Evolutionary conservation across 2,888 invertebrate species (phyloP), one percentile per base, ranked within the genome.

Genomic region (Bembecia ichneumoniformis): DNA sequence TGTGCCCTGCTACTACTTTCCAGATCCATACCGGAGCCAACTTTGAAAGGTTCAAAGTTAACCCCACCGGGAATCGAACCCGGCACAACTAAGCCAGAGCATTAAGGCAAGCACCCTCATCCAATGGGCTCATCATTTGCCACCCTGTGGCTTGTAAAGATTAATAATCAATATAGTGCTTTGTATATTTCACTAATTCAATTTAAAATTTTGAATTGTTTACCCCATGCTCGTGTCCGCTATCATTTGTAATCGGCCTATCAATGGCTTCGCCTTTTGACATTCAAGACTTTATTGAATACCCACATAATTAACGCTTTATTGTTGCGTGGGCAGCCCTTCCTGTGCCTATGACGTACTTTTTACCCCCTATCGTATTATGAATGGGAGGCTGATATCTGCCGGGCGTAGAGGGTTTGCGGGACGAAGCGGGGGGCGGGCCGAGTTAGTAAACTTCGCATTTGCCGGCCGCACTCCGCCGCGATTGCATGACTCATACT

Each of bases 281-380:
- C 13, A 28, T 46, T 3, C 11, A 13, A 40, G 5, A 40, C 40
- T 40, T 40, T 13, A 40, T 44, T 3, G 61, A 59, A 55, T 56
- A 52, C 60, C 58, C 70, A 65, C 63, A 70, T 69, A 67, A 74
- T 74, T 68, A 71, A 56, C 54, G 51, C 50, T 50, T 63, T 66
- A 74, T 70, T 71, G 66, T 44, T 71, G 50, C 53, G 59, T 60
- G 66, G 68, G 63, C 68, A 64, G 62, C 66, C 72, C 75, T 28
- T 28, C 4, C 74, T 66, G 55, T 55, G 55, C 58, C 56, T 55
- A 43, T 11, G 47, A 61, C 59, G 62, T 68, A 66, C 13, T 67
- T 74, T 67, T 74, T 71, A 76, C 77, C 80, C 82, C 79, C 76
- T 74, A 71, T 74, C 70, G 62, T 61, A 66, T 75, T 78, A 82